Conservation (phyloP, 2,113 vertebrate genomes). For the Pogona vitticeps region DNA sequence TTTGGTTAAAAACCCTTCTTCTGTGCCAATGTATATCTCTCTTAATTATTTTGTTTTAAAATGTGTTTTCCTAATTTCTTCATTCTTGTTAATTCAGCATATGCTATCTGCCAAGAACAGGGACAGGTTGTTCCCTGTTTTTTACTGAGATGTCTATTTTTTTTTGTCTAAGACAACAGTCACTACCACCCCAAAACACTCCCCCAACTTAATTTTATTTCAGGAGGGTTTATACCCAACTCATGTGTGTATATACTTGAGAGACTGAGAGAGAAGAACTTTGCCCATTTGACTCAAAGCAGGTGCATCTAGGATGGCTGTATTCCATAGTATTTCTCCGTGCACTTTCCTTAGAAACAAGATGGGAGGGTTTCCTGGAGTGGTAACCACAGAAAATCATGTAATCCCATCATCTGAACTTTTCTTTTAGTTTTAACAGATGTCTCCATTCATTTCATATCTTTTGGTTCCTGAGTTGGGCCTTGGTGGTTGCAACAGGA, state of each 20-base stretch:
- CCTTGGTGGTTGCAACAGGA: conserved; percentile 19
- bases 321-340: conserved; percentile 68
- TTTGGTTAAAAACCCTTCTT: conserved; percentile 30
- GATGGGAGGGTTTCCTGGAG: conserved; percentile 55
- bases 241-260: conserved; percentile 57
- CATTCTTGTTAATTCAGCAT: conserved; percentile 55
- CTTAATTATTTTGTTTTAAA: neutral
- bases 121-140: conserved; percentile 48
- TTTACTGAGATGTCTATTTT: conserved; percentile 57
- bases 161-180: neutral
- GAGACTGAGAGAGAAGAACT: conserved; percentile 44
- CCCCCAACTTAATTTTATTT: conserved; percentile 64
- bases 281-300: conserved; percentile 43
- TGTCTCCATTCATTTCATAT: conserved; percentile 63
- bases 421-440: conserved; percentile 59
- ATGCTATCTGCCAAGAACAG: conserved; percentile 60
- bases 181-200: neutral
- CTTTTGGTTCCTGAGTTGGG: conserved; percentile 44
- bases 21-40: conserved; percentile 39
- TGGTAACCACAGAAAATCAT: conserved; percentile 42
- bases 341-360: conserved; percentile 57
- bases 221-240: conserved; percentile 61
- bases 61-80: conserved; percentile 35
- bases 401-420: conserved; percentile 35
- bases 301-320: conserved; percentile 56